Evolutionary conservation across 2,888 invertebrate genomes (phyloP).

Genomic region (Habrosyne pyritoides): DNA sequence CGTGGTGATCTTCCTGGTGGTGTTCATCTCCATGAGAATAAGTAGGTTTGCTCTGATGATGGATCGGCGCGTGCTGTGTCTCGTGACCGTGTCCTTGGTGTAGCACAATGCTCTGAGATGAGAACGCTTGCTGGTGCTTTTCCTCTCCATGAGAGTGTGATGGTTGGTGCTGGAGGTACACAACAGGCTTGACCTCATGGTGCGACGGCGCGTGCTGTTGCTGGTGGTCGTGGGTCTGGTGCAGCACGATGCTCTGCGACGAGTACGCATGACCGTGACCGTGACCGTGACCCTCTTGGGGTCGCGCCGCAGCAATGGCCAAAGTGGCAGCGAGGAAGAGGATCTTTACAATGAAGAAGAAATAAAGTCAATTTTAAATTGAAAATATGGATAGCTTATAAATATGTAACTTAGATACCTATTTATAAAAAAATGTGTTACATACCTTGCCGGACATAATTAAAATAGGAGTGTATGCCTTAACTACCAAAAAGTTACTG

Average conservation of each 20-base stretch:
- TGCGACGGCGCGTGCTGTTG: constrained; percentile 16
- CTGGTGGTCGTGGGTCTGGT: constrained; percentile 35
- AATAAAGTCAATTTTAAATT: too few relatives aligned
- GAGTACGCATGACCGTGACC: constrained; percentile 46
- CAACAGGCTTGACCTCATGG: constrained; percentile 16
- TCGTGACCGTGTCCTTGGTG: constrained; percentile 16
- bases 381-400: too few relatives aligned
- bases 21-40: constrained; percentile 24
- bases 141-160: constrained; percentile 9
- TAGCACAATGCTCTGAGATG: constrained; percentile 16
- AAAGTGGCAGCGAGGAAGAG: constrained; percentile 27
- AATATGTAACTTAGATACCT: not conserved
- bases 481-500: too few relatives aligned
- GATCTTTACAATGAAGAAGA: constrained; percentile 21
- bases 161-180: constrained; percentile 14
- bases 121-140: constrained; percentile 9
- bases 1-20: constrained; percentile 27
- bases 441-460: too few relatives aligned
- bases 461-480: too few relatives aligned
- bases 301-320: constrained; percentile 24
- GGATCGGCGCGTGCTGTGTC: constrained; percentile 10
- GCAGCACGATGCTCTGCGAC: constrained; percentile 48
- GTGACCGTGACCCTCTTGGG: constrained; percentile 30
- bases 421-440: not conserved
- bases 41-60: constrained; percentile 25